These are phyloP conservation scores for Rhynchophorus ferrugineus DNA, from an alignment of 1,140 invertebrate species.

Conservation along the genomic window DNA sequence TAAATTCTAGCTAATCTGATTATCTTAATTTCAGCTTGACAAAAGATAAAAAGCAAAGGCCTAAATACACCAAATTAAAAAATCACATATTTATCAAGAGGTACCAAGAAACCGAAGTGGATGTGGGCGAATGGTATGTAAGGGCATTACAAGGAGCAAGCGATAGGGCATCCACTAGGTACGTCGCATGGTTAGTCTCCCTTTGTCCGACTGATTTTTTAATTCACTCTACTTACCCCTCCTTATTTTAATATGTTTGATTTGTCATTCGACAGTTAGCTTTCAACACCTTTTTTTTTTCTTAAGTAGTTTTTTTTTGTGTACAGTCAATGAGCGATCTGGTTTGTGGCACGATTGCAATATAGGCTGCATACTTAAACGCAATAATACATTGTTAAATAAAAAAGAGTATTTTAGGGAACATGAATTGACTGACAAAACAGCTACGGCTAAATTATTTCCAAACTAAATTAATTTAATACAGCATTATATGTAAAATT, in stretches of 20 bases:
- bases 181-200: slow-evolving; percentile 39
- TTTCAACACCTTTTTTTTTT: slow-evolving; percentile 3
- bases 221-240: slow-evolving; percentile 26
- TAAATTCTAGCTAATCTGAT: background rate
- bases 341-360: too few species aligned
- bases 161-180: slow-evolving; percentile 34
- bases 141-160: slow-evolving; percentile 40
- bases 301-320: background rate
- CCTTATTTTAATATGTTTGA: slow-evolving; percentile 5
- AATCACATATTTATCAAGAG: slow-evolving; percentile 83
- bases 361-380: too few species aligned
- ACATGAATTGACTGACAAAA: too few species aligned
- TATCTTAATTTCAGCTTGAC: slow-evolving; percentile 65
- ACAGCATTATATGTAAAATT: too few species aligned
- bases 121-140: slow-evolving; percentile 72
- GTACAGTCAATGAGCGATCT: slow-evolving; percentile 10
- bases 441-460: too few species aligned
- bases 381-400: too few species aligned
- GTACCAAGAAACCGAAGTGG: slow-evolving; percentile 62
- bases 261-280: slow-evolving; percentile 2
- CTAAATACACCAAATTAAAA: slow-evolving; percentile 89
- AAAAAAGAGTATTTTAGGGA: too few species aligned
- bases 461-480: too few species aligned
- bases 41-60: slow-evolving; percentile 86
- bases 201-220: slow-evolving; percentile 16